Base-by-base conservation (phyloP, 1,140 invertebrate species). In the Drosophila nikananu region DNA sequence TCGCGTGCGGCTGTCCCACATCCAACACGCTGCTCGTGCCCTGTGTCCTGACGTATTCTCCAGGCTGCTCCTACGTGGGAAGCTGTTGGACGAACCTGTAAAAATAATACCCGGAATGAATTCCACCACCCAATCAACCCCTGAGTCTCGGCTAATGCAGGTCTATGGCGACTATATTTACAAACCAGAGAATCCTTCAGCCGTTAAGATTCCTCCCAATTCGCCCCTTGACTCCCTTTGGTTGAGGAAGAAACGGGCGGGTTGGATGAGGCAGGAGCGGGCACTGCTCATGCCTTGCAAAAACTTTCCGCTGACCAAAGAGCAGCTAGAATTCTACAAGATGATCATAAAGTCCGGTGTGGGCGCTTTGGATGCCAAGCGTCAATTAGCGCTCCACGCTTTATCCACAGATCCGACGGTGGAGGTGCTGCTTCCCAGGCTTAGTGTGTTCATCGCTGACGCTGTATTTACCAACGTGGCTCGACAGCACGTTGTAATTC, bases 301-400 rank as follows among this genome's bases (percentile, higher is more conserved):
- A 21, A 61, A 41, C 37, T 59, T 52, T 55, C 60, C 65, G 6
- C 7, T 83, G 10, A 55, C 71, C 10, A 55, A 48, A 35, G 81
- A 83, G 37, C 76, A 83, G 17, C 61, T 64, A 21, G 32, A 13
- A 7, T 54, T 83, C 2, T 83, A 49, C 49, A 23, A 61, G 15
- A 19, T 61, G 17, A 10, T 83, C 10, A 80, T 71, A 2, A 39
- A 72, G 17, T 48, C 51, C 9, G 25, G 49, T 12, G n/a, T 83
- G 52, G 44, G 76, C 5, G 2, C 0, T 12, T 77, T 39, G 2
- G 77, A 72, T 3, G 0, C 10, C 4, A 1, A 30, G 23, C 62
- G 81, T 2, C 35, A 52, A 7, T 19, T 39, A 2, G 77, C 65
- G 2, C 65, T 83, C 0, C 23, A 21, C 0, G 46, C 64, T 3